phyloP scores from a whole-genome alignment of 1,140 invertebrate genomes.

The Cyrtorhinus lividipennis region DNA sequence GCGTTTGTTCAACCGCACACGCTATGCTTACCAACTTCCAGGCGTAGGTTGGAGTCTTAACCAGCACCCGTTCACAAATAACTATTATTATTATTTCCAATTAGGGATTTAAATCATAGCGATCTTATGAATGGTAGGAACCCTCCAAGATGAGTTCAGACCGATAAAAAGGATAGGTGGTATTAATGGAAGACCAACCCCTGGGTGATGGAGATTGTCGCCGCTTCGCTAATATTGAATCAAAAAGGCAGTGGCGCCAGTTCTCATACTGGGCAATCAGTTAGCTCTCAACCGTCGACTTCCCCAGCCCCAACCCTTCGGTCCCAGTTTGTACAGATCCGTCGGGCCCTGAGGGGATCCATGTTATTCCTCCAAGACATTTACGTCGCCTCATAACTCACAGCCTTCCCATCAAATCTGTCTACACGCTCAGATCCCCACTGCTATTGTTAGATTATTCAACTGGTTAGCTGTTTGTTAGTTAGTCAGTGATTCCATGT shows the following conservation, averaged over 20 bases:
- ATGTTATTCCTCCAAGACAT: neutral
- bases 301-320: no score
- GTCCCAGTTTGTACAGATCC: no score
- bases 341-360: neutral
- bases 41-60: no score
- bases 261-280: neutral
- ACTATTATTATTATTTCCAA: neutral
- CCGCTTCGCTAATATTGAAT: conserved; percentile 4
- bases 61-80: no score
- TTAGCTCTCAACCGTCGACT: neutral
- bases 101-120: neutral
- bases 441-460: no score
- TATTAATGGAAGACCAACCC: neutral
- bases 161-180: neutral
- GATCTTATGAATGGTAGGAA: neutral
- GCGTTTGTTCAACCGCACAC: no score
- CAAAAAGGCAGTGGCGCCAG: conserved; percentile 4
- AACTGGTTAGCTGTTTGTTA: no score
- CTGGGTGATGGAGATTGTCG: neutral
- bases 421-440: neutral
- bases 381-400: neutral
- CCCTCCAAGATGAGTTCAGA: neutral
- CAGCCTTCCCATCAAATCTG: neutral
- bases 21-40: no score
- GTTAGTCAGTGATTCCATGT: no score